These are phyloP conservation scores for Panthera uncia DNA, from an alignment of 2,113 vertebrate species.

Conservation along the genomic window DNA sequence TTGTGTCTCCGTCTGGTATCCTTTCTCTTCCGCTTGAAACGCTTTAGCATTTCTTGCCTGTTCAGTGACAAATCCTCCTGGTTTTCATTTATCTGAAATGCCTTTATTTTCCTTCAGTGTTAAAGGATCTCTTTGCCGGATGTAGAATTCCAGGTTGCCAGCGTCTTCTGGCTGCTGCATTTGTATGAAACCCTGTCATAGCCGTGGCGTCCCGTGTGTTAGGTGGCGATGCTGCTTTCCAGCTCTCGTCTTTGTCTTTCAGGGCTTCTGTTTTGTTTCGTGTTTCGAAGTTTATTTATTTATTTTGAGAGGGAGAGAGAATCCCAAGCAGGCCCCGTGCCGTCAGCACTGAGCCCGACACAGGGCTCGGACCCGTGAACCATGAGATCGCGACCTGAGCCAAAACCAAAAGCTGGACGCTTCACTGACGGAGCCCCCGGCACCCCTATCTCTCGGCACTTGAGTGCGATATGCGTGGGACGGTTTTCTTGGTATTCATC, in stretches of 20 bases:
- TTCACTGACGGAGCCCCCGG: too few species aligned
- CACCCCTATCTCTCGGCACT: not conserved
- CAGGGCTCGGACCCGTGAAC: too few species aligned
- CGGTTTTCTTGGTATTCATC: not conserved
- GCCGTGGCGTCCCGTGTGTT: not conserved
- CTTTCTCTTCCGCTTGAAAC: not conserved
- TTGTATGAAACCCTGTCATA: too few species aligned
- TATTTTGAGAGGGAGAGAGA: too few species aligned
- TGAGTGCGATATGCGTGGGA: not conserved
- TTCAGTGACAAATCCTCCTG: not conserved
- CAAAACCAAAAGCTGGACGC: too few species aligned
- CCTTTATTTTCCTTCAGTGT: not conserved
- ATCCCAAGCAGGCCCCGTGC: too few species aligned
- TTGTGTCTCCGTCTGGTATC: not conserved
- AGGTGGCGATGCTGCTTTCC: rapidly evolving
- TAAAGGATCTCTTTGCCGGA: not conserved
- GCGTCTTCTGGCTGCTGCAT: not conserved
- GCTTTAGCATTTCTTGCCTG: not conserved
- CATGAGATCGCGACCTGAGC: too few species aligned
- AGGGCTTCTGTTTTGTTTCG: not conserved
- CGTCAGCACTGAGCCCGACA: too few species aligned
- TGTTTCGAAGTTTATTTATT: too few species aligned
- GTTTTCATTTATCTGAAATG: not conserved
- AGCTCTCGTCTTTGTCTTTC: not conserved
- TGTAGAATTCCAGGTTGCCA: not conserved